These are phyloP conservation scores for Drosophila rhopaloa DNA, from an alignment of 1,140 invertebrate species.

Conservation along the genomic window DNA sequence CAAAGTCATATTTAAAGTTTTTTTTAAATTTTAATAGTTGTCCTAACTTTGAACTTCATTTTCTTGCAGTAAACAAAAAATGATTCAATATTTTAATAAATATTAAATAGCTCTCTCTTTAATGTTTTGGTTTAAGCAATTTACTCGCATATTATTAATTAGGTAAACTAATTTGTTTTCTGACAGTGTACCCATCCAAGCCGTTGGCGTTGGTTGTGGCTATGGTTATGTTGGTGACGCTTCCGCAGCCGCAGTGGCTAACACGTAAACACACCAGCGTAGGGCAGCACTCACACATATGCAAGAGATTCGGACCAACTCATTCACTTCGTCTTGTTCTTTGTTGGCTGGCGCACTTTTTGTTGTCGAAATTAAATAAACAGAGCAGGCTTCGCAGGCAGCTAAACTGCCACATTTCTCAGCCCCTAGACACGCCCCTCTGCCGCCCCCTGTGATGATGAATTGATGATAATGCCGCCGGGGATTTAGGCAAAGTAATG, in stretches of 20 bases:
- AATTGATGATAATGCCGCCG: slow-evolving; percentile 77
- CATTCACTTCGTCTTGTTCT: slow-evolving; percentile 19
- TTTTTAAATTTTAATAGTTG: too few species aligned
- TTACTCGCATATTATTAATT: too few species aligned
- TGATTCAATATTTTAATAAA: too few species aligned
- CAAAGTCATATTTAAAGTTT: too few species aligned
- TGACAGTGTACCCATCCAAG: slow-evolving; percentile 19
- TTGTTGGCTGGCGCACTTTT: slow-evolving; percentile 30
- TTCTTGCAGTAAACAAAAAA: too few species aligned
- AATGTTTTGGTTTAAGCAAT: too few species aligned
- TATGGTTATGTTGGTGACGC: slow-evolving; percentile 64
- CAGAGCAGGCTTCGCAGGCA: slow-evolving; percentile 38
- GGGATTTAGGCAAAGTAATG: slow-evolving; percentile 62
- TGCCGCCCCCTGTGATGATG: slow-evolving; percentile 64
- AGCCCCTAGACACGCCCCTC: slow-evolving; percentile 1
- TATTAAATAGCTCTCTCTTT: too few species aligned
- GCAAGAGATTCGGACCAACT: slow-evolving; percentile 15
- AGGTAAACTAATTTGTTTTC: background rate
- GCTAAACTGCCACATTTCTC: slow-evolving; percentile 26
- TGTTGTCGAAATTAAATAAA: slow-evolving; percentile 72
- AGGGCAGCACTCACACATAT: slow-evolving; percentile 5
- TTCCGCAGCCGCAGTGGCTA: slow-evolving; percentile 32
- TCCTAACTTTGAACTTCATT: too few species aligned
- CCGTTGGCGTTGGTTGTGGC: slow-evolving; percentile 52
- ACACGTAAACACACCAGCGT: slow-evolving; percentile 12